Conservation (phyloP, 2,888 invertebrate genomes). For the Enchytraeus crypticus region DNA sequence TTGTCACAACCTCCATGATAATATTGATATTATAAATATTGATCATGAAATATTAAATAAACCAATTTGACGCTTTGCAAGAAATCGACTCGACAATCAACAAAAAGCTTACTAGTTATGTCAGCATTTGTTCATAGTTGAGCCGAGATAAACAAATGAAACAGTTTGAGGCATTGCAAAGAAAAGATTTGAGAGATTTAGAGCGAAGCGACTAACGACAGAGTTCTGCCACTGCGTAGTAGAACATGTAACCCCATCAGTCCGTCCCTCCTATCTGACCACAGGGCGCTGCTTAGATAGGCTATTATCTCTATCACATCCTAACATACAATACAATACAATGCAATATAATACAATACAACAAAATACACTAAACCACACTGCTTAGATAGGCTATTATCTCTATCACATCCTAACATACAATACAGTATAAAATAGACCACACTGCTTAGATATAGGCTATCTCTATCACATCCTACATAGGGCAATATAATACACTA, state of each 20-base stretch:
- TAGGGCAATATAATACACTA: too few relatives aligned
- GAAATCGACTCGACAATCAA: too few relatives aligned
- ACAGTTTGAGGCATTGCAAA: too few relatives aligned
- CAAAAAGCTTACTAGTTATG: too few relatives aligned
- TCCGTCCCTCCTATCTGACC: conserved; percentile 92
- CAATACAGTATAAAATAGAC: conserved; percentile 64
- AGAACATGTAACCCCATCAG: conserved; percentile 69
- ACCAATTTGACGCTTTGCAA: too few relatives aligned
- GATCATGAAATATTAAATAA: too few relatives aligned
- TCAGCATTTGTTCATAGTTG: too few relatives aligned
- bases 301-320: conserved; percentile 26
- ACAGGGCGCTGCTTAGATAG: conserved; percentile 53
- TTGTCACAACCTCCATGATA: too few relatives aligned
- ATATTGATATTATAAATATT: too few relatives aligned
- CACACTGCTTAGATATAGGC: conserved; percentile 24
- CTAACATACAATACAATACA: conserved; percentile 6
- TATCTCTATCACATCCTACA: conserved; percentile 28
- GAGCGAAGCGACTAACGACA: conserved; percentile 46
- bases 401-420: conserved; percentile 24
- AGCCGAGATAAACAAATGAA: too few relatives aligned
- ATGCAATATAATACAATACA: neutral
- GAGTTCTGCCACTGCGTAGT: conserved; percentile 53
- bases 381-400: conserved; percentile 25
- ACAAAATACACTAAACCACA: conserved; percentile 66
- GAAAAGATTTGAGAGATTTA: too few relatives aligned